Evolutionary conservation across 2,797 vertebrate species (phyloP).

Genomic region (Chrysocyon brachyurus): DNA sequence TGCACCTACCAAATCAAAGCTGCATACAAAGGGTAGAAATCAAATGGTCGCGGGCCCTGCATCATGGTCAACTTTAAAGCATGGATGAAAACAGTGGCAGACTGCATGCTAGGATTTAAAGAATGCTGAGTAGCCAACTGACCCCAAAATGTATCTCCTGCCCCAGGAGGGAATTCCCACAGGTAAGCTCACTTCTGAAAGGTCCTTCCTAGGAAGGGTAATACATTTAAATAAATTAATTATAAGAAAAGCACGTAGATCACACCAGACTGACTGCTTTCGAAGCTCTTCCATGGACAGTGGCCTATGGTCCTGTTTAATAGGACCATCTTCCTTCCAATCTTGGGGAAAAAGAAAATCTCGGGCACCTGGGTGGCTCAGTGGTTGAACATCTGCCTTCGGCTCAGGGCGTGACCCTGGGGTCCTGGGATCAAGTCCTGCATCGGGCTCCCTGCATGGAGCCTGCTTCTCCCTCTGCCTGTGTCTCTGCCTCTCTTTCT

Average conservation of each 20-base stretch:
- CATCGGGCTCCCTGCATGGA: too few relatives aligned
- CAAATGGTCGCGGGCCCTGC: background rate
- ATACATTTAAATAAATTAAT: background rate
- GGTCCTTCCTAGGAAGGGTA: background rate
- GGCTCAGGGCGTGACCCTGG: too few relatives aligned
- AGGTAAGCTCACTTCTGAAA: background rate
- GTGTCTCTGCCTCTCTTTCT: too few relatives aligned
- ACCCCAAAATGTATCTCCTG: background rate
- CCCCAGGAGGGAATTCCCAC: background rate
- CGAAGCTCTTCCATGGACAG: background rate
- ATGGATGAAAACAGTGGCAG: background rate
- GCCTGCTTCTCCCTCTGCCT: too few relatives aligned
- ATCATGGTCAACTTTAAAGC: background rate
- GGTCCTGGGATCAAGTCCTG: too few relatives aligned
- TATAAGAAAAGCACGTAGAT: background rate
- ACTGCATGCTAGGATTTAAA: background rate
- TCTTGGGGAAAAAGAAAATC: background rate
- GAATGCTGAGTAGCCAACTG: background rate
- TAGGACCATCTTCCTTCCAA: background rate
- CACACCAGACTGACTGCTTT: background rate
- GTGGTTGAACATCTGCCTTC: too few relatives aligned
- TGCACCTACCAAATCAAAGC: background rate
- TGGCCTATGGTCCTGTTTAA: background rate
- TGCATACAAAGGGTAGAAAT: background rate
- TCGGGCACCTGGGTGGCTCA: too few relatives aligned